Percentiles rank a stretch among this genome's conserved stretches.
phyloP scores from a whole-genome alignment of 2,797 vertebrate genomes.

The Miichthys miiuy region DNA sequence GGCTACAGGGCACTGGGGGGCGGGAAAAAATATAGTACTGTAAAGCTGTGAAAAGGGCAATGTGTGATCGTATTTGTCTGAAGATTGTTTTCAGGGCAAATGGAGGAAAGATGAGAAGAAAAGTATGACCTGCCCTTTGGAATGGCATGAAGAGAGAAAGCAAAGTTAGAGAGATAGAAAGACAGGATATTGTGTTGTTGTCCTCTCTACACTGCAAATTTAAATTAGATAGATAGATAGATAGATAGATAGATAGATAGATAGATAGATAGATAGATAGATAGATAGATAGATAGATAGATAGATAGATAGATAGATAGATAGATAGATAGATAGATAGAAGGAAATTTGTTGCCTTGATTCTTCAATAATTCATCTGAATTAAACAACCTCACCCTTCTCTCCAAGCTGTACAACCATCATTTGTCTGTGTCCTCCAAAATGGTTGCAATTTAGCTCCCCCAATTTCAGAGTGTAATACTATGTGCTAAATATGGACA shows the following conservation, averaged over 20 bases:
- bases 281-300: too few species aligned
- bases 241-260: too few species aligned
- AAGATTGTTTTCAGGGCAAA: constrained; percentile 66
- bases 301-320: too few species aligned
- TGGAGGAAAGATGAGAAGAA: constrained; percentile 48
- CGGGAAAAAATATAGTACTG: constrained; percentile 16
- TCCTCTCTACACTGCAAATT: neutral
- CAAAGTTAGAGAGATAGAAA: constrained; percentile 30
- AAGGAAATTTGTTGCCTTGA: too few species aligned
- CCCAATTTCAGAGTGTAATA: too few species aligned
- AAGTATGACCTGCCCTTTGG: constrained; percentile 61
- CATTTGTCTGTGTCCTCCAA: too few species aligned
- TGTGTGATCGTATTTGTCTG: constrained; percentile 62
- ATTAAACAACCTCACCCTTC: too few species aligned
- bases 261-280: too few species aligned
- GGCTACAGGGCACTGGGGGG: constrained; percentile 45
- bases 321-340: too few species aligned
- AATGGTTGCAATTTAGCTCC: too few species aligned
- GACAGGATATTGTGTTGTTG: constrained; percentile 19
- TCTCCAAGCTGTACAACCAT: too few species aligned
- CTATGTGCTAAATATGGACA: too few species aligned
- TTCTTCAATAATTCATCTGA: neutral
- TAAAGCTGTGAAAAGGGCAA: constrained; percentile 65
- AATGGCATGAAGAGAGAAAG: constrained; percentile 28
- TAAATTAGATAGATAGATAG: neutral